A percentile compares a stretch with the other conserved stretches of the same genome.
Conservation (phyloP, 2,888 invertebrate genomes). For the Cabera pusaria region DNA sequence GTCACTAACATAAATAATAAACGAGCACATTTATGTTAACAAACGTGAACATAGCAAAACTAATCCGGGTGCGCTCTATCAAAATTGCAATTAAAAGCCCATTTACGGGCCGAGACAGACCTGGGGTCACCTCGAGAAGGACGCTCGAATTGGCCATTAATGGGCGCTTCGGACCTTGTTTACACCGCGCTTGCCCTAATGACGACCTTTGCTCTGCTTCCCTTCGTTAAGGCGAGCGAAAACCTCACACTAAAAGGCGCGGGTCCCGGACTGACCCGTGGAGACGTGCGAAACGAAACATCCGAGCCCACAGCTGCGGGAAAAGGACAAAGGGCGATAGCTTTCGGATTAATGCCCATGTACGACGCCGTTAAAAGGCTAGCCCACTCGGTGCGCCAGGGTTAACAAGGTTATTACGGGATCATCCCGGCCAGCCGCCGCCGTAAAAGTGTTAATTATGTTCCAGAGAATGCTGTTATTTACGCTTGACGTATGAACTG, state of each 20-base stretch:
- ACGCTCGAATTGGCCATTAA: conserved; percentile 83
- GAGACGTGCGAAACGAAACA: conserved; percentile 70
- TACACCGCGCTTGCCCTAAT: conserved; percentile 84
- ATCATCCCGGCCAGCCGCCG: conserved; percentile 78
- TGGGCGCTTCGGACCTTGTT: conserved; percentile 82
- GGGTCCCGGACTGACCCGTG: conserved; percentile 71
- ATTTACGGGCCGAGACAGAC: conserved; percentile 74
- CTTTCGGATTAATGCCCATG: conserved; percentile 82
- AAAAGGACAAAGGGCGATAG: conserved; percentile 75
- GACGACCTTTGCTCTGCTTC: conserved; percentile 83
- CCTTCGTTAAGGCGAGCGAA: conserved; percentile 84
- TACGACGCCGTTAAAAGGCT: conserved; percentile 81
- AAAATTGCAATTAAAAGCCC: conserved; percentile 82
- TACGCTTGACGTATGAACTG: conserved; percentile 51
- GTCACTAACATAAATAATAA: conserved; percentile 9
- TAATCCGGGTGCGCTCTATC: conserved; percentile 74
- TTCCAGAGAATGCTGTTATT: conserved; percentile 72
- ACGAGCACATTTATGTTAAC: conserved; percentile 25
- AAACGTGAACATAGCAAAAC: conserved; percentile 57
- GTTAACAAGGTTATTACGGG: conserved; percentile 84
- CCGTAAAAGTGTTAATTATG: conserved; percentile 82
- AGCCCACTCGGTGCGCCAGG: conserved; percentile 76
- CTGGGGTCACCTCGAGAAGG: conserved; percentile 79
- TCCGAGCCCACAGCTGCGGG: conserved; percentile 47
- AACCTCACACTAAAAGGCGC: conserved; percentile 83